A percentile compares a stretch with the other conserved stretches of the same genome.
phyloP scores from a whole-genome alignment of 2,113 vertebrate genomes.

The Oplegnathus fasciatus region DNA sequence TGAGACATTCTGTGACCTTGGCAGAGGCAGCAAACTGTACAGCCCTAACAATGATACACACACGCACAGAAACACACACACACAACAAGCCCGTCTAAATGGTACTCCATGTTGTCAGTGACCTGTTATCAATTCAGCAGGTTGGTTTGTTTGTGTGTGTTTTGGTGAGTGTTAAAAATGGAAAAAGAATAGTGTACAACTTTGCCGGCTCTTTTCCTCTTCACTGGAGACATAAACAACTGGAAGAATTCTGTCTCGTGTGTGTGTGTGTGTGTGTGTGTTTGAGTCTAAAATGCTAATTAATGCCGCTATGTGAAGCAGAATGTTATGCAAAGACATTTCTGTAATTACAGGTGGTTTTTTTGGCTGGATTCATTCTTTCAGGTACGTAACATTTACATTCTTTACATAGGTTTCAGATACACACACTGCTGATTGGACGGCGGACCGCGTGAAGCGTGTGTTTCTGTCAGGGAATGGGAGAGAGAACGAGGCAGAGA shows the following conservation, averaged over 20 bases:
- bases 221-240: constrained; percentile 15
- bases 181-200: not conserved
- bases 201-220: not conserved
- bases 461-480: constrained; percentile 22
- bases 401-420: constrained; percentile 18
- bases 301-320: not conserved
- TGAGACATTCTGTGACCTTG: constrained; percentile 70
- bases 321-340: constrained; percentile 36
- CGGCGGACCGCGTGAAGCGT: not conserved
- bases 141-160: constrained; percentile 27
- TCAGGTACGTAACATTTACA: constrained; percentile 31
- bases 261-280: constrained; percentile 21
- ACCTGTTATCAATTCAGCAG: constrained; percentile 49
- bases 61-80: not conserved
- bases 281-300: constrained; percentile 54
- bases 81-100: constrained; percentile 47
- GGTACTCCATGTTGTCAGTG: constrained; percentile 45
- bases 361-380: constrained; percentile 29
- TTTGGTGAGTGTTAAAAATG: not conserved
- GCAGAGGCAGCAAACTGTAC: constrained; percentile 52
- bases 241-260: constrained; percentile 3
- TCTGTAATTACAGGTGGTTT: constrained; percentile 47
- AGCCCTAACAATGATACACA: constrained; percentile 49
- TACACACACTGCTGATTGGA: constrained; percentile 11
- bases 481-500: not conserved